Evolutionary conservation across 2,888 invertebrate genomes (phyloP), one percentile per base, ranked within the genome.

Genomic region (Bombylius discolor): DNA sequence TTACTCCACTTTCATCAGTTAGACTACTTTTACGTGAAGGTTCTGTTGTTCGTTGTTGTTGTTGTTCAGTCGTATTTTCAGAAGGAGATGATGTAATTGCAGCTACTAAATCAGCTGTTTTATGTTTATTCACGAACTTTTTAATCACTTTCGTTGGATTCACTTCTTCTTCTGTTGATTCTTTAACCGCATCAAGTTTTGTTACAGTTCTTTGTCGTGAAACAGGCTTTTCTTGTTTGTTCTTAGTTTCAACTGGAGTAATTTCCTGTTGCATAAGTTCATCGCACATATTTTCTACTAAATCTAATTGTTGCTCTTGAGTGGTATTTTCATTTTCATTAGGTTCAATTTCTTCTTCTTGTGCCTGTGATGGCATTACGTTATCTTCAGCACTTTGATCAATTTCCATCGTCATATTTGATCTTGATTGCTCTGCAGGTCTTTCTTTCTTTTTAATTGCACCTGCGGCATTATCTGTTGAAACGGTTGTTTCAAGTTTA

Each of bases 401-500:
- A 31, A 62, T 47, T 56, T 65, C 64, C 62, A 64, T 64, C 52
- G 59, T 60, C 8, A 7, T 36, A 36, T 36, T 36, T 5, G 39
- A 42, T 11, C 1, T 51, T 11, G 39, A 7, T 4, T n/a, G 4
- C 39, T 47, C 47, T 31, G 67, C 66, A 6, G 69, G 68, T 61
- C 81, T 81, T 66, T 85, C 84, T 73, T 86, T 86, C 72, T 85
- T 81, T 63, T 79, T 76, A 53, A 79, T 78, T 23, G 74, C 73
- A 7, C 74, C 76, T 50, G 73, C 71, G 4, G 77, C 77, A 65
- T 79, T 79, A 72, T 79, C 86, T 61, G 84, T 83, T 48, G 87
- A 87, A 63, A 83, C 80, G n/a, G 87, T 85, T 34, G 81, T 79
- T 70, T 87, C 86, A 53, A 87, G 72, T 69, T 89, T 89, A 53